phyloP scores from a whole-genome alignment of 2,888 invertebrate species.

The Tipula confusa region DNA sequence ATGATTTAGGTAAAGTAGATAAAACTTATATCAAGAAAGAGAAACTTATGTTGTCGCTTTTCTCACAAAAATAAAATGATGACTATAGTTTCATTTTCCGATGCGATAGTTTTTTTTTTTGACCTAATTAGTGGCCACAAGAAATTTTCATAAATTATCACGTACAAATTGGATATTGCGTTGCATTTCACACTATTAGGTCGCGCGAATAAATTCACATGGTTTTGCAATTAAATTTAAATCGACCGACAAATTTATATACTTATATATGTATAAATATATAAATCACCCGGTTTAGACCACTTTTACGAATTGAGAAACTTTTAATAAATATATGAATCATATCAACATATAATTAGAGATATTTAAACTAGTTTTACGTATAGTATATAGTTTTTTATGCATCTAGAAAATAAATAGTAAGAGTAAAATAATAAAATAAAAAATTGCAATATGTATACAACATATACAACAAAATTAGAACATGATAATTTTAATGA shows the following conservation, averaged over 20 bases:
- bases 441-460: neutral
- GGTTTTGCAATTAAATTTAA: neutral
- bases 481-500: neutral
- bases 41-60: neutral
- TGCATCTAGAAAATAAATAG: neutral
- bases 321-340: conserved; percentile 4
- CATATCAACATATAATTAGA: conserved; percentile 3
- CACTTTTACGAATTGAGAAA: neutral
- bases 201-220: conserved; percentile 3
- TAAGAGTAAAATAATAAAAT: neutral
- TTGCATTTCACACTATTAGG: neutral
- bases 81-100: neutral
- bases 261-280: too few species aligned
- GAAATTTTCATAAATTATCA: neutral
- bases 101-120: neutral
- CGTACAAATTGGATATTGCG: neutral
- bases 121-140: neutral
- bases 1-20: neutral
- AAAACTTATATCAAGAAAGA: neutral
- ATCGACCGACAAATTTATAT: neutral
- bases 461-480: neutral
- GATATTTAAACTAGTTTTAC: conserved; percentile 3
- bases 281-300: conserved; percentile 14
- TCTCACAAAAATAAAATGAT: neutral
- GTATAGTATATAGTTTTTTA: neutral